Percentiles rank a stretch among this genome's conserved stretches.
Evolutionary conservation across 2,797 vertebrate genomes (phyloP).

Genomic region (Amblyopsis hoosieri): DNA sequence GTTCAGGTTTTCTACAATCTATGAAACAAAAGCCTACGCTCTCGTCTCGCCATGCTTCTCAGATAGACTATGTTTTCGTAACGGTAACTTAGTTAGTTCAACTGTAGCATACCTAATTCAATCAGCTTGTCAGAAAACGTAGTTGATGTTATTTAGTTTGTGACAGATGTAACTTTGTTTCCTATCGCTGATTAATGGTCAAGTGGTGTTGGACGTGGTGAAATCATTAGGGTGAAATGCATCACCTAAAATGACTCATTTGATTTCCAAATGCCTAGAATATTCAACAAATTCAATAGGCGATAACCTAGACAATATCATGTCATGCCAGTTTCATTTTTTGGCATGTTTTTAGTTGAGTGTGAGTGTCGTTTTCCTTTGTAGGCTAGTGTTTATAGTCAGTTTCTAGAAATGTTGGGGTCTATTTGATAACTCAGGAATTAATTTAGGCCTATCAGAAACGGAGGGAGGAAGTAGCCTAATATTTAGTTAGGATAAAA

Average conservation of each 20-base stretch:
- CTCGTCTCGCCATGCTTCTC: background rate
- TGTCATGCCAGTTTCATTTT: no score
- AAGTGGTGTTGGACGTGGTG: background rate
- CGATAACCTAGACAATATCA: no score
- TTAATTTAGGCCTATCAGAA: no score
- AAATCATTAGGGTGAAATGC: background rate
- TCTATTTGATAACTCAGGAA: no score
- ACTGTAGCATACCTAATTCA: background rate
- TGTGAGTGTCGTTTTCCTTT: no score
- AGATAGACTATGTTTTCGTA: constrained; percentile 18
- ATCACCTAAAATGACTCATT: background rate
- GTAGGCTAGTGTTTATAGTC: no score
- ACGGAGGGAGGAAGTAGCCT: no score
- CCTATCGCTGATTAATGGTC: constrained; percentile 40
- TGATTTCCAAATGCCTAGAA: background rate
- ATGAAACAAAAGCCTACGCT: background rate
- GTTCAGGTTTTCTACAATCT: background rate
- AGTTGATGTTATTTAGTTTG: constrained; percentile 21
- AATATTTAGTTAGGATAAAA: no score
- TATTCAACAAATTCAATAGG: no score
- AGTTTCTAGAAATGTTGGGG: no score
- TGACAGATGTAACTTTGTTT: constrained; percentile 52
- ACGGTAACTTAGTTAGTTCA: background rate
- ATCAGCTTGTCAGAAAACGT: constrained; percentile 3
- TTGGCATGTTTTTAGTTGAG: no score